phyloP scores from a whole-genome alignment of 2,888 invertebrate genomes.

The Ennomos quercinarius region DNA sequence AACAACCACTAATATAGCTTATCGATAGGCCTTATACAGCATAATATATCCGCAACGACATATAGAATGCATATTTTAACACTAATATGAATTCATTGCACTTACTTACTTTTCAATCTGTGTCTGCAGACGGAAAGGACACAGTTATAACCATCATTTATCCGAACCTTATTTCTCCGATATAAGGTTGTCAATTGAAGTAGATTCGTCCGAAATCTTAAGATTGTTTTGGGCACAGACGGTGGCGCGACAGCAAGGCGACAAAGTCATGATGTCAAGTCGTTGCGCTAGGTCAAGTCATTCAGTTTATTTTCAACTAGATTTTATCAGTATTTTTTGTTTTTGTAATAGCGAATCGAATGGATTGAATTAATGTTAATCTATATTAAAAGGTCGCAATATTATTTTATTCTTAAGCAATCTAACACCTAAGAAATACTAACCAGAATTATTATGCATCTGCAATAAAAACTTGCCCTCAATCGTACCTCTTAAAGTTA shows the following conservation, averaged over 20 bases:
- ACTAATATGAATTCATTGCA: constrained; percentile 36
- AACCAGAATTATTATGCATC: too few relatives aligned
- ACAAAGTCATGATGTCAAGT: constrained; percentile 54
- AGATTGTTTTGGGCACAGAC: constrained; percentile 43
- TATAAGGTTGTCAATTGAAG: constrained; percentile 30
- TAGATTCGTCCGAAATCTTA: constrained; percentile 15
- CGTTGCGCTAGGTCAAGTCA: constrained; percentile 54
- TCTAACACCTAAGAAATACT: too few relatives aligned
- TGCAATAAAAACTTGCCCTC: too few relatives aligned
- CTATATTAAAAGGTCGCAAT: background rate
- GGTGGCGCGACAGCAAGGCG: constrained; percentile 52
- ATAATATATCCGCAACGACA: constrained; percentile 21
- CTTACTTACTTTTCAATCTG: constrained; percentile 37
- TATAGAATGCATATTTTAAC: constrained; percentile 33
- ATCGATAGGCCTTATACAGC: constrained; percentile 12
- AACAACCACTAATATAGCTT: constrained; percentile 4
- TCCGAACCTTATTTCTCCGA: constrained; percentile 21
- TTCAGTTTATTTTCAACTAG: constrained; percentile 49
- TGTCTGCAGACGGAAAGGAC: constrained; percentile 29
- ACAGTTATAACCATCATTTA: constrained; percentile 17
- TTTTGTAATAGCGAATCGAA: constrained; percentile 3
- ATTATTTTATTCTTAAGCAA: background rate
- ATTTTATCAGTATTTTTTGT: constrained; percentile 42
- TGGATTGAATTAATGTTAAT: constrained; percentile 4
- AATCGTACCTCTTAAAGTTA: too few relatives aligned